These are phyloP conservation scores for Trichacis sp. DNA, from an alignment of 2,888 invertebrate species.

Conservation along the genomic window DNA sequence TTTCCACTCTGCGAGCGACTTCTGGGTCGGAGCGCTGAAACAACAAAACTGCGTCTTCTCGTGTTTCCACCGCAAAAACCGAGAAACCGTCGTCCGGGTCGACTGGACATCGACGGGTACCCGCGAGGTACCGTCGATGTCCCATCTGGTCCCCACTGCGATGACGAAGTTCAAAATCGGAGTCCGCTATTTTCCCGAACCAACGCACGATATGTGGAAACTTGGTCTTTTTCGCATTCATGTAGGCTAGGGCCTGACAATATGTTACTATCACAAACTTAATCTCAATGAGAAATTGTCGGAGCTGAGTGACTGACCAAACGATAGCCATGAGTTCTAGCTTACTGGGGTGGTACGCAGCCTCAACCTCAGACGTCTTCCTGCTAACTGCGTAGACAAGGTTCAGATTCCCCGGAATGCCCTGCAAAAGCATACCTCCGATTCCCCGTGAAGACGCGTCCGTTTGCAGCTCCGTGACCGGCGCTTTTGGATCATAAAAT, in stretches of 20 bases:
- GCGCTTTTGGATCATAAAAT: not conserved
- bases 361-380: not conserved
- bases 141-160: not conserved
- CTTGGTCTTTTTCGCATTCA: no score
- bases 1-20: not conserved
- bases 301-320: conserved; percentile 33
- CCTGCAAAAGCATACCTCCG: no score
- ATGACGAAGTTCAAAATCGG: not conserved
- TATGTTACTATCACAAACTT: not conserved
- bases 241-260: conserved; percentile 47
- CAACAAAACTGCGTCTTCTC: conserved; percentile 20
- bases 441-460: no score
- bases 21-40: conserved; percentile 4
- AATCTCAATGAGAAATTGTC: conserved; percentile 1
- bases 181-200: not conserved
- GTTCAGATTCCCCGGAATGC: not conserved
- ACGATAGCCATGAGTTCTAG: conserved; percentile 11
- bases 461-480: no score
- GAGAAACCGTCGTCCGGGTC: not conserved
- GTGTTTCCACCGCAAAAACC: not conserved
- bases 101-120: not conserved
- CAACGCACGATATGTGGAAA: not conserved
- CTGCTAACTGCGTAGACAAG: no score
- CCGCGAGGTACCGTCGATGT: not conserved
- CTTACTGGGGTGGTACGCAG: not conserved